Evolutionary conservation across 2,113 vertebrate genomes (phyloP), one percentile per base, ranked within the genome.

Genomic region (Solea solea): DNA sequence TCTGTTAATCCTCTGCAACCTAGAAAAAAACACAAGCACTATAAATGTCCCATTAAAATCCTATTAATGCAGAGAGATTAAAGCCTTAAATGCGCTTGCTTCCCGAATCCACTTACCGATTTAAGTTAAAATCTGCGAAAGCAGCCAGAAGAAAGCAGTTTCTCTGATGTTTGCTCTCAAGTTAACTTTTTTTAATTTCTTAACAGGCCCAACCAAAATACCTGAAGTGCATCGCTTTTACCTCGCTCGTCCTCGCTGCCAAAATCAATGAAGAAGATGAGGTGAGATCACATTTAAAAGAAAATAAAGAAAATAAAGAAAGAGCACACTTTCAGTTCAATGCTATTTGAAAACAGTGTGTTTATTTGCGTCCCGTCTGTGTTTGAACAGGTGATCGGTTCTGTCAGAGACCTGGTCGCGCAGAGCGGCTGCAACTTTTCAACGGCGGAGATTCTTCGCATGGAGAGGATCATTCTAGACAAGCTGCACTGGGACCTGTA

Each of bases 401-500:
- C 73, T 15, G 90, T 95, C 75, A 94, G 88, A 90, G 94, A 84
- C 80, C 94, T 96, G 67, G 91, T 89, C 42, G 91, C 82, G 87
- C 94, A 88, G 92, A 95, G 94, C 79, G 92, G 91, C 74, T 96
- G 94, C 90, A 93, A 83, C 88, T 92, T 91, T 87, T 95, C 94
- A 49, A 94, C 93, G 27, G 94, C 92, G 7, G 94, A 97, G 89
- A 94, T 96, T 89, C 94, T 93, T 84, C 93, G 94, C 86, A 96
- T 94, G 94, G 95, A 96, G 92, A 93, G 94, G 86, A 92, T 94
- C 90, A 92, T 94, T 89, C 93, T 95, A 61, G 93, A 92, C 88
- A 96, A 94, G 86, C 94, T 97, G 91, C 93, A 94, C 65, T 94
- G 93, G 95, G 95, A 96, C 82, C 90, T 96, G 86, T 94, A 94